Percentiles rank a stretch among this genome's conserved stretches.
These are phyloP conservation scores for Dipodomys stephensi DNA, from an alignment of 2,113 vertebrate genomes.

Conservation along the genomic window DNA sequence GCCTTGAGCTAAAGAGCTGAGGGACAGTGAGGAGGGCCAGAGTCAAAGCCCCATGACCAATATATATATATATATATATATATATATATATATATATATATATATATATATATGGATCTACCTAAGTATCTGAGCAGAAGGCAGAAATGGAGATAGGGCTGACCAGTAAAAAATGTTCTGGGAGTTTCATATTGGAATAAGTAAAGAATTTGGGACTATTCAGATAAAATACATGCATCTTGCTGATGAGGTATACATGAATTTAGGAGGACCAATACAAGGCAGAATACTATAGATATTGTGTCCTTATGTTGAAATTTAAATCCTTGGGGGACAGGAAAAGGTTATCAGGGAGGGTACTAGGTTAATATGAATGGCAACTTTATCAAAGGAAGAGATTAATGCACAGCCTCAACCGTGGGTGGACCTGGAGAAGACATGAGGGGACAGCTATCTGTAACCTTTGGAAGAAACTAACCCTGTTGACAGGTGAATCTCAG, in stretches of 20 bases:
- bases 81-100: too few relatives aligned
- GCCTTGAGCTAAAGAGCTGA: too few relatives aligned
- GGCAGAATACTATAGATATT: neutral
- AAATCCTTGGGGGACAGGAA: neutral
- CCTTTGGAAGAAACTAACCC: neutral
- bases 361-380: neutral
- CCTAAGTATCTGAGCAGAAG: neutral
- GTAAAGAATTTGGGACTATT: neutral
- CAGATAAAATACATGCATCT: neutral
- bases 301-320: neutral
- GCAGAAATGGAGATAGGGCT: neutral
- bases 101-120: neutral
- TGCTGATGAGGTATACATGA: neutral
- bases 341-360: neutral
- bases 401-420: too few relatives aligned
- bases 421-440: neutral
- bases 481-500: neutral
- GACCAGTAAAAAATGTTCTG: neutral
- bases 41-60: too few relatives aligned
- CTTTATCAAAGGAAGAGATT: neutral
- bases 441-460: neutral
- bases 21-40: too few relatives aligned
- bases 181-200: neutral
- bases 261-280: neutral
- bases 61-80: too few relatives aligned